Base-by-base conservation (phyloP, 2,797 vertebrate genomes). In the Cirrhinus molitorella region DNA sequence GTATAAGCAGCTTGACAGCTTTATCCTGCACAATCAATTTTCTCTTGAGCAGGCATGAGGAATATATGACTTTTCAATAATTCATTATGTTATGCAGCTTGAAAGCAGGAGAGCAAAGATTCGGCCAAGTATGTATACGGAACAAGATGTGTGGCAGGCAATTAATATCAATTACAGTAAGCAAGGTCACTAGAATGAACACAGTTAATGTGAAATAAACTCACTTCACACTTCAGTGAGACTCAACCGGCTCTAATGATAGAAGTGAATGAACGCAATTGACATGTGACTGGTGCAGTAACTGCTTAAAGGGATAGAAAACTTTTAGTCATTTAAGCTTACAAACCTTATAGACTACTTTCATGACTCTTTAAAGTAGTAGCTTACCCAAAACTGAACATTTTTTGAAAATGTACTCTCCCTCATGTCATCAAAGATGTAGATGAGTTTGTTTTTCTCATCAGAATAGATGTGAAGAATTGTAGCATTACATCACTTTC, bases 111-210 rank as follows among this genome's bases (percentile, higher is more conserved):
- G 7, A 67, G 65, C 19, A 67, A 25, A 17, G 43, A 72, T 55
- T 72, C 55, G 37, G 72, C 34, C 72, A 77, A 75, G 77, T 80
- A 45, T 70, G 79, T 80, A 55, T 63, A 63, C 19, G 14, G 71
- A 84, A 80, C 67, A 84, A 85, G 70, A 80, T 59, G 81, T 75
- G 87, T 91, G 93, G 92, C 92, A 91, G 92, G 92, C 88, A 92
- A 94, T 95, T 95, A 92, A 94, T 95, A 93, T 93, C 91, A 94
- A 94, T 95, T 94, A 94, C 89, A 80, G 80, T 77, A 78, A 83
- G 86, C 89, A 89, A 91, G 87, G 86, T 90, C 91, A 89, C 92
- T 90, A 93, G 93, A 91, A 92, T 92, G 91, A 94, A 80, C 77
- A 70, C 70, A 61, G 25, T 23, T 49, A 89, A 87, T 88, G 83